phyloP scores from a whole-genome alignment of 2,113 vertebrate genomes.

The Bubo blakistoni region DNA sequence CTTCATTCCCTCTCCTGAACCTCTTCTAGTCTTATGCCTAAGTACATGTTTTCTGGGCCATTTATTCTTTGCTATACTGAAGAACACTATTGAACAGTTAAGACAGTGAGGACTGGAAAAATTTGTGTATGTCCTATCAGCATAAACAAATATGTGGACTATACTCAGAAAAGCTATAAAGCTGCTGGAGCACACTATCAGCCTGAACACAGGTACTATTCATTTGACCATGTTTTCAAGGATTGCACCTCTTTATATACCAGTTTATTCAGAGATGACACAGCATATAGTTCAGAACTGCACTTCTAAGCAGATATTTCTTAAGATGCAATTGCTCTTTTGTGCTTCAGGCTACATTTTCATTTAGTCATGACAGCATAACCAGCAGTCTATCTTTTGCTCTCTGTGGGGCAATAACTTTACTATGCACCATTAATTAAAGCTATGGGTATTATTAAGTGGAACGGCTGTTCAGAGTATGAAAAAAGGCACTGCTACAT shows the following conservation, averaged over 20 bases:
- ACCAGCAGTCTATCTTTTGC: background rate
- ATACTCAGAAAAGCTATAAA: background rate
- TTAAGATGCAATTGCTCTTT: background rate
- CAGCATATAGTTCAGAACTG: background rate
- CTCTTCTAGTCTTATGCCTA: background rate
- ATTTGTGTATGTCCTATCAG: background rate
- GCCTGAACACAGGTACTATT: background rate
- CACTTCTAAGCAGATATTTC: background rate
- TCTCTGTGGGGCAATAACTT: background rate
- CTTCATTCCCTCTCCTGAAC: background rate
- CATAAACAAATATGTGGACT: background rate
- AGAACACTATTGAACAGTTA: background rate
- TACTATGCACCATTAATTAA: background rate
- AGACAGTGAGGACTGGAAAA: background rate
- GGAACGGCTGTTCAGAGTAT: background rate
- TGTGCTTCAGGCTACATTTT: slow-evolving; percentile 12
- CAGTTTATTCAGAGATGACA: background rate
- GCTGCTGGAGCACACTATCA: background rate
- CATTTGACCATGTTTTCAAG: background rate
- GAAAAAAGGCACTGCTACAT: background rate
- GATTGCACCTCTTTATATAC: background rate
- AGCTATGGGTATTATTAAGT: background rate
- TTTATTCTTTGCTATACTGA: background rate
- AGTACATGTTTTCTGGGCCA: background rate
- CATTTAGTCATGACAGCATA: background rate